A percentile compares a stretch with the other conserved stretches of the same genome.
phyloP scores from a whole-genome alignment of 2,797 vertebrate genomes.

The Eleutherodactylus coqui region DNA sequence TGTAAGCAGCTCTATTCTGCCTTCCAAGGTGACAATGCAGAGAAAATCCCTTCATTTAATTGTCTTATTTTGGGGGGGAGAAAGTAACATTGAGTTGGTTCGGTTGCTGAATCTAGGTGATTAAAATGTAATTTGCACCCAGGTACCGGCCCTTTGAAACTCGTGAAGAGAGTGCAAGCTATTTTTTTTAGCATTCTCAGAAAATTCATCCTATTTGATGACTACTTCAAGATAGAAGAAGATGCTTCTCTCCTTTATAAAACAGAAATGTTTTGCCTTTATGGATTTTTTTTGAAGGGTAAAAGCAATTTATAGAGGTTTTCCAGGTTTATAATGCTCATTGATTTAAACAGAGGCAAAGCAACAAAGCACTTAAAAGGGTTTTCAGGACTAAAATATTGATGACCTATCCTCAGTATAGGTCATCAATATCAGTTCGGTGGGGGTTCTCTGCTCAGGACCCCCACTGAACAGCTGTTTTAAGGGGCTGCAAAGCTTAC shows the following conservation, averaged over 20 bases:
- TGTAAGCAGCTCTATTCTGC: neutral
- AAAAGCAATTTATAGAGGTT: neutral
- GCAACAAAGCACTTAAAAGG: neutral
- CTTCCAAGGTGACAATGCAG: constrained; percentile 18
- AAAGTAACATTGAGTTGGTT: neutral
- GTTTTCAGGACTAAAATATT: too few relatives aligned
- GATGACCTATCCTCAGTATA: too few relatives aligned
- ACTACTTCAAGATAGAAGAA: neutral
- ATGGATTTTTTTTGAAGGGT: neutral
- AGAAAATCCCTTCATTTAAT: constrained; percentile 10
- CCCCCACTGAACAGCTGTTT: too few relatives aligned
- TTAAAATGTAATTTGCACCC: constrained; percentile 34
- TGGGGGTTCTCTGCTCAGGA: too few relatives aligned
- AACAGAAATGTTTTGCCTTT: neutral
- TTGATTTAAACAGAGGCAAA: neutral
- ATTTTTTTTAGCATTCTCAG: neutral
- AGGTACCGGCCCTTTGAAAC: constrained; percentile 24
- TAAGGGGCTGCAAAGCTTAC: too few relatives aligned
- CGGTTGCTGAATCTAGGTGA: neutral
- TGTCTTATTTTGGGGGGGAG: constrained; percentile 15
- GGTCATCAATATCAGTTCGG: too few relatives aligned
- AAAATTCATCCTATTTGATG: neutral
- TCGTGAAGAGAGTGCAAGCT: constrained; percentile 2
- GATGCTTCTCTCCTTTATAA: neutral
- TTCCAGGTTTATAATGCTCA: neutral